phyloP scores from a whole-genome alignment of 2,888 invertebrate species.

The Iselma pallidipennis region DNA sequence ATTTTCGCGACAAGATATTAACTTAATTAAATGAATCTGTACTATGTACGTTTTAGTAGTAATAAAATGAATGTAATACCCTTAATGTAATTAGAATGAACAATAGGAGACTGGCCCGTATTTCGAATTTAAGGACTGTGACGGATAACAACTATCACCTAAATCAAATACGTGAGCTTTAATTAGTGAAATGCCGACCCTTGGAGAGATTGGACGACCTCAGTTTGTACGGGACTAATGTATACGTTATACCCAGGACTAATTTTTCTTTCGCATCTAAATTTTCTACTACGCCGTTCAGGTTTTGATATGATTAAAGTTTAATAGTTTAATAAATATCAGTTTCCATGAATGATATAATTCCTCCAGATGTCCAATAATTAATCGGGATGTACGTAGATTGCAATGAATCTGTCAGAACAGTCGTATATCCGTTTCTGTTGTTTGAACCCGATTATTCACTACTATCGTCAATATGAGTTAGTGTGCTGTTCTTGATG shows the following conservation, averaged over 20 bases:
- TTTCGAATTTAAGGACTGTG: not conserved
- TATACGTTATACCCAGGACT: not conserved
- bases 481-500: no score
- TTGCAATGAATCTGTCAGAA: no score
- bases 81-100: conserved; percentile 16
- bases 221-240: not conserved
- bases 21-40: conserved; percentile 12
- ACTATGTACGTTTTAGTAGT: not conserved
- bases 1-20: conserved; percentile 13
- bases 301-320: no score
- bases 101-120: not conserved
- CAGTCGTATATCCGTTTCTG: no score
- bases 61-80: not conserved
- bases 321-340: no score
- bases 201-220: not conserved
- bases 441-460: no score
- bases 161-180: not conserved
- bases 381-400: no score
- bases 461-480: no score
- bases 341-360: no score
- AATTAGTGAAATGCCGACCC: not conserved
- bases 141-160: not conserved
- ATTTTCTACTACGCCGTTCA: no score
- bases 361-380: no score
- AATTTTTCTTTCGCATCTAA: not conserved